These are phyloP conservation scores for Mantis religiosa DNA, from an alignment of 2,888 invertebrate genomes.

Conservation along the genomic window DNA sequence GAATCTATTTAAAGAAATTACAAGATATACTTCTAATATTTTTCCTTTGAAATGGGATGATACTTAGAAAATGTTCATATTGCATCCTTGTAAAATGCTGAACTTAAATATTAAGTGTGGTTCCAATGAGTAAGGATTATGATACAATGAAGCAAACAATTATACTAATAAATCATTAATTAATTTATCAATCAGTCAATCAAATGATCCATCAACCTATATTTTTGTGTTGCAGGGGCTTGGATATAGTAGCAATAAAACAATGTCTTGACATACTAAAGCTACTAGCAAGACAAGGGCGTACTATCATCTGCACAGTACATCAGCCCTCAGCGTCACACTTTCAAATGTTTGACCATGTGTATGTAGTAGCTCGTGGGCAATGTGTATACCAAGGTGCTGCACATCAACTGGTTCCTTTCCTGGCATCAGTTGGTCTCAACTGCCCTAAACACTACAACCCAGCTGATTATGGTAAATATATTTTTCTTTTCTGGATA, in stretches of 20 bases:
- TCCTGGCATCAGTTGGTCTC: conserved; percentile 58
- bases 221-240: conserved; percentile 51
- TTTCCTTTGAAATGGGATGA: no score
- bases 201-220: no score
- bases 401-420: conserved; percentile 64
- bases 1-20: no score
- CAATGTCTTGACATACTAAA: conserved; percentile 67
- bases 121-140: no score
- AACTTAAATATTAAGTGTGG: no score
- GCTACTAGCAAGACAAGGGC: conserved; percentile 63
- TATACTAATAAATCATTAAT: no score
- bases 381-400: conserved; percentile 65
- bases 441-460: conserved; percentile 74
- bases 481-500: background rate
- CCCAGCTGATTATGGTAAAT: conserved; percentile 65
- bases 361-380: conserved; percentile 63
- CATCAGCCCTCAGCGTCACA: conserved; percentile 77
- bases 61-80: no score
- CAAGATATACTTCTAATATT: no score
- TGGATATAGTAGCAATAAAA: conserved; percentile 70
- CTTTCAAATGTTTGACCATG: conserved; percentile 68
- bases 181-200: no score
- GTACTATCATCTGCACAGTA: conserved; percentile 74
- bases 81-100: no score
- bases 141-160: no score